These are phyloP conservation scores for Cynaeus angustus DNA, from an alignment of 2,888 invertebrate genomes.

Conservation along the genomic window DNA sequence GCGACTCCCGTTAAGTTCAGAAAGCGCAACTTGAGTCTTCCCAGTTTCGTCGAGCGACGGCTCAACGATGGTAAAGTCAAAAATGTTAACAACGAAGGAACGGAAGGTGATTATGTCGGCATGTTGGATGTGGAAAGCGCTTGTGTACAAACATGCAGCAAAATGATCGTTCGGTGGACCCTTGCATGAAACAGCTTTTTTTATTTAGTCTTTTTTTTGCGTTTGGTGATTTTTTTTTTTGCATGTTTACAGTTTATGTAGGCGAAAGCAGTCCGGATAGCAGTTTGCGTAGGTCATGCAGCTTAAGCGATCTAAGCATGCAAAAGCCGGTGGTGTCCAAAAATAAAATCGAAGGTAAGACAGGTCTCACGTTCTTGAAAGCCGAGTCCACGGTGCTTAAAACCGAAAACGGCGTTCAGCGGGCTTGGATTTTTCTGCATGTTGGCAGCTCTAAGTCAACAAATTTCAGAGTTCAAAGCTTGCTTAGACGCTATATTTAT, in stretches of 20 bases:
- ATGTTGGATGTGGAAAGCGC: slow-evolving; percentile 52
- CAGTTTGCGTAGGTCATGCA: slow-evolving; percentile 86
- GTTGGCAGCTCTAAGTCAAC: too few species aligned
- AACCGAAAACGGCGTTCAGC: too few species aligned
- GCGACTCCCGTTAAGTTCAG: slow-evolving; percentile 74
- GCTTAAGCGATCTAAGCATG: slow-evolving; percentile 80
- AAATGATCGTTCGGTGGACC: slow-evolving; percentile 18
- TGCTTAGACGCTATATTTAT: too few species aligned
- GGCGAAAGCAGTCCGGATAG: slow-evolving; percentile 70
- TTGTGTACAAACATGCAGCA: slow-evolving; percentile 11
- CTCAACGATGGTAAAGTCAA: slow-evolving; percentile 52
- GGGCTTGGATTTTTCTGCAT: too few species aligned
- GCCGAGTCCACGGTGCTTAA: too few species aligned
- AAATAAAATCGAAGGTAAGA: slow-evolving; percentile 67
- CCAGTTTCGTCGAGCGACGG: slow-evolving; percentile 63
- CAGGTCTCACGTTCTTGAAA: background rate
- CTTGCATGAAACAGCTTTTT: slow-evolving; percentile 15
- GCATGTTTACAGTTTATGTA: slow-evolving; percentile 68
- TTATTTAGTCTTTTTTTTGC: slow-evolving; percentile 51
- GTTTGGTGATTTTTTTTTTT: slow-evolving; percentile 57
- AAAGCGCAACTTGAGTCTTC: slow-evolving; percentile 78
- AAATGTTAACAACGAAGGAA: slow-evolving; percentile 28
- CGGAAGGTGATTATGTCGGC: slow-evolving; percentile 52
- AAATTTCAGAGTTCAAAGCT: too few species aligned
- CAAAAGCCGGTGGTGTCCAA: slow-evolving; percentile 66